Evolutionary conservation across 2,797 vertebrate species (phyloP).

Genomic region (Discoglossus pictus): DNA sequence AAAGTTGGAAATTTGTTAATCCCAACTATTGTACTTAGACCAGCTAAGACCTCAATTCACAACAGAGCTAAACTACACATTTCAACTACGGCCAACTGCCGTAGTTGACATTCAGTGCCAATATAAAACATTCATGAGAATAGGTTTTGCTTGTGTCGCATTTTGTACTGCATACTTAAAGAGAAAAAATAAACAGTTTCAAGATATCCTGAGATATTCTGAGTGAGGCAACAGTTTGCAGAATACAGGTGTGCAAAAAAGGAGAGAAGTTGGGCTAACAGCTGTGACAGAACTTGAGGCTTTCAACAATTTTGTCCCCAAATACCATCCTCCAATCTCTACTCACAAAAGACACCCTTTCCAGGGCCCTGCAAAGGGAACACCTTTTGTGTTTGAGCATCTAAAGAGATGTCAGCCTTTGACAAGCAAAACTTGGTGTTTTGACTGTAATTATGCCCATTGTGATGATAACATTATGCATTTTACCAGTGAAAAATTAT

Average conservation of each 20-base stretch:
- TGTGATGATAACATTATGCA: background rate
- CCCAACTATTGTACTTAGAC: conserved; percentile 41
- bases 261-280: background rate
- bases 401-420: background rate
- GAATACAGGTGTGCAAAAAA: conserved; percentile 42
- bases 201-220: conserved; percentile 35
- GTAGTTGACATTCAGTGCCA: conserved; percentile 47
- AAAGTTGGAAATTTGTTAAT: conserved; percentile 27
- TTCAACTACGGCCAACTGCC: conserved; percentile 31
- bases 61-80: conserved; percentile 15
- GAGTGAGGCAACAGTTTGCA: conserved; percentile 18
- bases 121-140: conserved; percentile 35
- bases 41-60: conserved; percentile 44
- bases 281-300: background rate
- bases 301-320: background rate
- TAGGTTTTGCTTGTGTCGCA: conserved; percentile 14
- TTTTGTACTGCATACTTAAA: conserved; percentile 43
- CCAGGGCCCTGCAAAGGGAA: background rate
- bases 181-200: conserved; percentile 51
- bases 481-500: background rate
- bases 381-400: background rate
- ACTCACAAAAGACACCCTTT: background rate
- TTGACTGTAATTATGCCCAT: too few relatives aligned
- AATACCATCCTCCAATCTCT: background rate
- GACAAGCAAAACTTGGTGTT: conserved; percentile 5